phyloP scores from a whole-genome alignment of 2,888 invertebrate species.

The Encarsia formosa region DNA sequence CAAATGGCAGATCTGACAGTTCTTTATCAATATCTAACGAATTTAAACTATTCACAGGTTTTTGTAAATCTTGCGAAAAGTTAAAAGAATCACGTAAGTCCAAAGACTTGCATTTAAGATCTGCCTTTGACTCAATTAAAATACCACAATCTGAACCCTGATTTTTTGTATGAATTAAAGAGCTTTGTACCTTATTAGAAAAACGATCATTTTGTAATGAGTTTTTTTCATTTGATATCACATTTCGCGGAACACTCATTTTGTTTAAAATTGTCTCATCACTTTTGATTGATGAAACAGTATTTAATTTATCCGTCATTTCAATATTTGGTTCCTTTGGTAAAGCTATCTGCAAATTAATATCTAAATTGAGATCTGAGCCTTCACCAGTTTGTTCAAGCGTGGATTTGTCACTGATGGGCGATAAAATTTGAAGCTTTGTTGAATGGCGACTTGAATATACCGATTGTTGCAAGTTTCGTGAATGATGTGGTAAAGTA shows the following conservation, averaged over 20 bases:
- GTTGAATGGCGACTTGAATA: slow-evolving; percentile 66
- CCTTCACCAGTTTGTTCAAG: slow-evolving; percentile 82
- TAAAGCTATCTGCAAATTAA: slow-evolving; percentile 73
- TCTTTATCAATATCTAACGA: slow-evolving; percentile 56
- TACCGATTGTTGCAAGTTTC: slow-evolving; percentile 61
- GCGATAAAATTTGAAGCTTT: slow-evolving; percentile 81
- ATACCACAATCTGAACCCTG: slow-evolving; percentile 87
- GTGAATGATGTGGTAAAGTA: slow-evolving; percentile 62
- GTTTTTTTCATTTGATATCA: too few species aligned
- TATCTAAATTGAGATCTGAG: slow-evolving; percentile 75
- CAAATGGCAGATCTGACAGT: slow-evolving; percentile 77
- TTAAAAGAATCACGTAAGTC: too few species aligned
- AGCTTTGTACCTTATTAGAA: too few species aligned
- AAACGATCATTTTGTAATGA: too few species aligned
- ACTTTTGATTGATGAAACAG: slow-evolving; percentile 53
- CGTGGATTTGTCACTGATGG: slow-evolving; percentile 85
- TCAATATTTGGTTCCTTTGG: slow-evolving; percentile 59
- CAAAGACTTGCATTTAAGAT: slow-evolving; percentile 62
- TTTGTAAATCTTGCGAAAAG: slow-evolving; percentile 59
- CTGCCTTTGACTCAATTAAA: slow-evolving; percentile 78
- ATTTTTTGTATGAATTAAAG: slow-evolving; percentile 68
- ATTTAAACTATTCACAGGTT: slow-evolving; percentile 41
- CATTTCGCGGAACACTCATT: slow-evolving; percentile 66
- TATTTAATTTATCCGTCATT: slow-evolving; percentile 37
- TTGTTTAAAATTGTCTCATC: slow-evolving; percentile 73